Evolutionary conservation across 1,140 invertebrate species (phyloP).

Genomic region (Neodiprion lecontei): DNA sequence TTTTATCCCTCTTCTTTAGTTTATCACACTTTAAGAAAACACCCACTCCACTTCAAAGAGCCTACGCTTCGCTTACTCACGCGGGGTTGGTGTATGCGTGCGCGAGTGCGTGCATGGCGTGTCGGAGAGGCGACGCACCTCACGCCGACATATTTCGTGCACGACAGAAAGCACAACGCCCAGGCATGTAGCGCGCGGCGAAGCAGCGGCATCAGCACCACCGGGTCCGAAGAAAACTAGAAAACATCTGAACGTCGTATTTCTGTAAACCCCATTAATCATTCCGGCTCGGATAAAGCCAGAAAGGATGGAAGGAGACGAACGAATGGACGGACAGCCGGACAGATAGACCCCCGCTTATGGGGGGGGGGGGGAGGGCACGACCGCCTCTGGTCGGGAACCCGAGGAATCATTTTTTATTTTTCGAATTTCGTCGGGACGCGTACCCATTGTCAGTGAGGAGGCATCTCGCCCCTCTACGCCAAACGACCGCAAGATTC

Average conservation of each 20-base stretch:
- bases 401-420: constrained; percentile 45
- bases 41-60: neutral
- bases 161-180: neutral
- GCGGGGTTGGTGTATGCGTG: too few relatives aligned
- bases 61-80: too few relatives aligned
- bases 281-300: constrained; percentile 44
- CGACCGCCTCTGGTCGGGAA: constrained; percentile 16
- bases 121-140: too few relatives aligned
- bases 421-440: constrained; percentile 28
- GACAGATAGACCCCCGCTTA: constrained; percentile 11
- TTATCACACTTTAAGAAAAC: too few relatives aligned
- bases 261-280: constrained; percentile 38
- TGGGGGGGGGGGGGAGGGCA: neutral
- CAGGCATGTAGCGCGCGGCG: neutral
- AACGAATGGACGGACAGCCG: constrained; percentile 37
- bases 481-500: constrained; percentile 35
- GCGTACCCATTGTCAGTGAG: constrained; percentile 34
- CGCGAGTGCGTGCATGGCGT: too few relatives aligned
- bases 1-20: too few relatives aligned
- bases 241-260: constrained; percentile 21
- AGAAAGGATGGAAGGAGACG: constrained; percentile 36
- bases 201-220: neutral
- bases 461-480: neutral
- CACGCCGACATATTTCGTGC: constrained; percentile 17
- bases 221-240: constrained; percentile 27